A percentile compares a stretch with the other conserved stretches of the same genome.
Conservation (phyloP, 2,888 invertebrate genomes). For the Erebia epiphron region DNA sequence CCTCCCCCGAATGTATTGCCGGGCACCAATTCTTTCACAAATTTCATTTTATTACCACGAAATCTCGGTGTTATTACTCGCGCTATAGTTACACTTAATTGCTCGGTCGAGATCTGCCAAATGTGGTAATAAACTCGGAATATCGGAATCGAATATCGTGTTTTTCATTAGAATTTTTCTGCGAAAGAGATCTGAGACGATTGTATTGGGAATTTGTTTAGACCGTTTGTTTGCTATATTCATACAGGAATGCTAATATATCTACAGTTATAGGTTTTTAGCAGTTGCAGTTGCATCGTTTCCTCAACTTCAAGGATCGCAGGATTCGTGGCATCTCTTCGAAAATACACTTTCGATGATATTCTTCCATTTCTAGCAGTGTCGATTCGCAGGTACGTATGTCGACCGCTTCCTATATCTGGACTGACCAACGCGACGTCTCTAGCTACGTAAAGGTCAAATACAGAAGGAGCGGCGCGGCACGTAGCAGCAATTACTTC, state of each 20-base stretch:
- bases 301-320: too few species aligned
- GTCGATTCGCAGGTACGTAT: too few species aligned
- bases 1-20: slow-evolving; percentile 62
- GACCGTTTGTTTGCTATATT: neutral
- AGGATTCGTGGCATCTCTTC: too few species aligned
- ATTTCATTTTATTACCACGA: slow-evolving; percentile 58
- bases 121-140: slow-evolving; percentile 37
- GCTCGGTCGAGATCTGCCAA: slow-evolving; percentile 40
- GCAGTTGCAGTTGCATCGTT: too few species aligned
- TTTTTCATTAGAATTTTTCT: slow-evolving; percentile 20
- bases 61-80: slow-evolving; percentile 40
- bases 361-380: too few species aligned
- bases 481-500: too few species aligned
- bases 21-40: slow-evolving; percentile 56
- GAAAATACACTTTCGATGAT: too few species aligned
- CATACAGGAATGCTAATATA: neutral
- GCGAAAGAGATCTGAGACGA: neutral
- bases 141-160: slow-evolving; percentile 28
- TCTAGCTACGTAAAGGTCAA: too few species aligned
- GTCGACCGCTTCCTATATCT: too few species aligned
- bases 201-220: slow-evolving; percentile 2
- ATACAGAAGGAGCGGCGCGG: too few species aligned
- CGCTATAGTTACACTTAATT: slow-evolving; percentile 40
- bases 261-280: too few species aligned
- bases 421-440: too few species aligned